Base-by-base conservation (phyloP, 1,140 invertebrate species). In the Thaumetopoea pityocampa region DNA sequence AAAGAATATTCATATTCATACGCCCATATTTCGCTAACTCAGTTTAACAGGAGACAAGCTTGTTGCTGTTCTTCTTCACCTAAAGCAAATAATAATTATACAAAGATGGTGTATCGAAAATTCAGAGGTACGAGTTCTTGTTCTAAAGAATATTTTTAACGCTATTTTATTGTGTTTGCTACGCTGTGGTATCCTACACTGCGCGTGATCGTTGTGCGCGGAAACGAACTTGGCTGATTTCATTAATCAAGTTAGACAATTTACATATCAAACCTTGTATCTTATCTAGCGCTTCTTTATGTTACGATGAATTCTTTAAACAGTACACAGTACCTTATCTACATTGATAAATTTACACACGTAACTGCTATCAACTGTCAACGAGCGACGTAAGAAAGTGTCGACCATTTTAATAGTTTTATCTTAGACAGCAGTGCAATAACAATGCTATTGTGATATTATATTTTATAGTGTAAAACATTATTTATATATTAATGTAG, bases 311-410 rank as follows among this genome's bases (percentile, higher is more conserved):
- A 69, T 77, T 70, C 51, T 70, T 64, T 55, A 66, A 67, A 56
- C 48, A 51, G 44, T 49, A 52, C 65, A 77, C 67, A 71, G 65
- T 69, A 53, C 47, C 58, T 81, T 83, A 83, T 83, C 79, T 72
- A 53, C 68, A 72, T 72, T 81, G 79, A 83, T 79, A 80, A 72
- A 71, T 73, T 74, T 70, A 70, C 61, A 71, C 63, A 70, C 64
- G 72, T 67, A 73, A 65, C 59, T 63, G 49, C 64, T 67, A 14
- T 32, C 7, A 24, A 24, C 23, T 32, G 35, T 56, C 61, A 67
- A 70, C 51, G 66, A 63, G 43, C 64, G 50, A 50, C 47, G 58
- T 65, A 74, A 81, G 71, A 77, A 69, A 77, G 60, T 74, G 56
- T 62, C 58, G 46, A 51, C 69, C 51, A 48, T 59, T 58, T 65